These are phyloP conservation scores for Drosophila melanosoma DNA, from an alignment of 2,888 invertebrate species.

Conservation along the genomic window DNA sequence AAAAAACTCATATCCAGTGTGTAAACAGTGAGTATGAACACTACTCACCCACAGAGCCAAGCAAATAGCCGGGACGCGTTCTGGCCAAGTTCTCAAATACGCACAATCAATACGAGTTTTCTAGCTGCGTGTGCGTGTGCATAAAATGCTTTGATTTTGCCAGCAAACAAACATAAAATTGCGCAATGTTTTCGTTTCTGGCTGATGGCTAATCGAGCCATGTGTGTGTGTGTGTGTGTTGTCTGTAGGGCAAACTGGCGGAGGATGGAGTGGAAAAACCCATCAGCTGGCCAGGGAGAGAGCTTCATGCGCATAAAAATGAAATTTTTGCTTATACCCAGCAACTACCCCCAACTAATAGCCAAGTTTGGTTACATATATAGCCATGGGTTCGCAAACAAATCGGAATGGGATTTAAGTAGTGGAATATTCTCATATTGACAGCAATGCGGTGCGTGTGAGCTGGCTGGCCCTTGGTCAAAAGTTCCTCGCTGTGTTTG, in stretches of 20 bases:
- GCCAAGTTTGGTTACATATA: constrained; percentile 1
- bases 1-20: background rate
- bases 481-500: constrained; percentile 26
- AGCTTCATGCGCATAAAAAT: constrained; percentile 42
- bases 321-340: constrained; percentile 36
- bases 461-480: constrained; percentile 59
- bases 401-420: constrained; percentile 10
- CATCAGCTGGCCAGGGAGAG: constrained; percentile 15
- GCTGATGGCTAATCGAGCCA: constrained; percentile 39
- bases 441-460: constrained; percentile 46
- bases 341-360: constrained; percentile 1
- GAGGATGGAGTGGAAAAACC: constrained; percentile 15
- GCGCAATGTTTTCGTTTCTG: constrained; percentile 57
- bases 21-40: background rate
- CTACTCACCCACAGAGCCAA: constrained; percentile 7
- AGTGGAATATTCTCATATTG: constrained; percentile 34
- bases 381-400: constrained; percentile 2
- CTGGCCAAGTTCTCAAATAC: constrained; percentile 8
- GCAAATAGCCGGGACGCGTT: constrained; percentile 19
- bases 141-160: constrained; percentile 70
- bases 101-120: constrained; percentile 44
- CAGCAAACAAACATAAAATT: constrained; percentile 63
- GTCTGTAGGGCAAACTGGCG: background rate
- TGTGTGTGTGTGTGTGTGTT: constrained; percentile 13
- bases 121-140: constrained; percentile 62